Evolutionary conservation across 2,113 vertebrate genomes (phyloP), one percentile per base, ranked within the genome.

Genomic region (Thamnophis sirtalis): DNA sequence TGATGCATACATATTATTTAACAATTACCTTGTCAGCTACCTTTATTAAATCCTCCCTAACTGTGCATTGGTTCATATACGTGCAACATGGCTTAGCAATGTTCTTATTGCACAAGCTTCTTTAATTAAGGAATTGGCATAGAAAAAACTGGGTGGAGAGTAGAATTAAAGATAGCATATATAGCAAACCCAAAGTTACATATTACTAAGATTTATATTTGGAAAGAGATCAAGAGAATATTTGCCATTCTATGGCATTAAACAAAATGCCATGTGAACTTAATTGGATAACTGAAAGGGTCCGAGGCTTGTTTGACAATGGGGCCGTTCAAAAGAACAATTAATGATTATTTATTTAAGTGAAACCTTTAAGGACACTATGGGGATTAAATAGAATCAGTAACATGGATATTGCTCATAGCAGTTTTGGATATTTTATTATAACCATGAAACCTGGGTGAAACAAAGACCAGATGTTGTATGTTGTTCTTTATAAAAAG

Each of bases 1-100:
- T 89, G 96, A 94, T 89, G 63, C 80, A 38, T 92, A 94, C 91
- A 87, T 89, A 95, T 95, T 96, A 96, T 96, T 95, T 91, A 94
- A 92, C 96, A 95, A 95, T 96, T 96, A 96, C 95, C 95, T 92
- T 96, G 94, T 96, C 96, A 97, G 80, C 94, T 93, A 92, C 88
- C 92, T 96, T 95, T 94, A 93, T 95, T 96, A 95, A 95, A 92
- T 93, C 89, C 91, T 93, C 89, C 88, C 86, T 38, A 89, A 91
- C 58, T 89, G 88, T 88, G 94, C 94, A 95, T 94, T 96, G 92
- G 91, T 94, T 93, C 19, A 94, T 95, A 68, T 92, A 92, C 53
- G 80, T 56, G 55, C 90, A 93, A 1, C 53, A 49, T 60, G 86
- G 92, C 51, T 92, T 91, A 90, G 0, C 56, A 56, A 33, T 9